Percentiles rank a stretch among this genome's conserved stretches.
Evolutionary conservation across 2,888 invertebrate genomes (phyloP).

Genomic region (Eilema caniola): DNA sequence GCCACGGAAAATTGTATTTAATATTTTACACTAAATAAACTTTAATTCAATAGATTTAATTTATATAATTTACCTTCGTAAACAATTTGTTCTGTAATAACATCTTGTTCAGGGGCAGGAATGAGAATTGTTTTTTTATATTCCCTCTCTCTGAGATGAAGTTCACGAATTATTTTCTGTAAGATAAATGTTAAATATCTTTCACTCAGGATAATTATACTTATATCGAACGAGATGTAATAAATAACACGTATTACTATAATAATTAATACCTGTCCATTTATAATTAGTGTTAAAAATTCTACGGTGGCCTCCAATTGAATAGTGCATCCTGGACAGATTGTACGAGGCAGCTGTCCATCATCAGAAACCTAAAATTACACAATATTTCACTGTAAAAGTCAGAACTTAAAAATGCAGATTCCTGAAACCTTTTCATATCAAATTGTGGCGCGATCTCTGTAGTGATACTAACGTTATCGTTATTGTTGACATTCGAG

Average conservation of each 20-base stretch:
- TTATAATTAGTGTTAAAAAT: constrained; percentile 90
- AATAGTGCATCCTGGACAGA: constrained; percentile 92
- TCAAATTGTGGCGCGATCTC: constrained; percentile 37
- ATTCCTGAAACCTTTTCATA: constrained; percentile 6
- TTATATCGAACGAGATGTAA: not conserved
- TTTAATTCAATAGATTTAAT: not conserved
- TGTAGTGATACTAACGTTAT: constrained; percentile 10
- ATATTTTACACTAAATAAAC: not conserved
- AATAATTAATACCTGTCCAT: constrained; percentile 87
- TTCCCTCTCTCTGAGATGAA: constrained; percentile 74
- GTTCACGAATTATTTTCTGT: constrained; percentile 77
- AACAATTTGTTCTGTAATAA: constrained; percentile 70
- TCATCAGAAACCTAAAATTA: constrained; percentile 89
- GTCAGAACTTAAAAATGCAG: not conserved
- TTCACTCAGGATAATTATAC: not conserved
- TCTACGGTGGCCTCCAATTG: constrained; percentile 91
- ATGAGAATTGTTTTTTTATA: constrained; percentile 69
- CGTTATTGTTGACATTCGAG: constrained; percentile 32
- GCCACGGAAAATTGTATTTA: too few species aligned
- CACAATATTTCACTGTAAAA: not conserved
- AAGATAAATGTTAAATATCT: constrained; percentile 41
- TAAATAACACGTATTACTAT: not conserved
- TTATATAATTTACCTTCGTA: constrained; percentile 68
- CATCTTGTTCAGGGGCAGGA: constrained; percentile 55
- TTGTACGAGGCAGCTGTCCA: constrained; percentile 89